A percentile compares a stretch with the other conserved stretches of the same genome.
Conservation (phyloP, 2,113 vertebrate species). For the Cavia aperea region DNA sequence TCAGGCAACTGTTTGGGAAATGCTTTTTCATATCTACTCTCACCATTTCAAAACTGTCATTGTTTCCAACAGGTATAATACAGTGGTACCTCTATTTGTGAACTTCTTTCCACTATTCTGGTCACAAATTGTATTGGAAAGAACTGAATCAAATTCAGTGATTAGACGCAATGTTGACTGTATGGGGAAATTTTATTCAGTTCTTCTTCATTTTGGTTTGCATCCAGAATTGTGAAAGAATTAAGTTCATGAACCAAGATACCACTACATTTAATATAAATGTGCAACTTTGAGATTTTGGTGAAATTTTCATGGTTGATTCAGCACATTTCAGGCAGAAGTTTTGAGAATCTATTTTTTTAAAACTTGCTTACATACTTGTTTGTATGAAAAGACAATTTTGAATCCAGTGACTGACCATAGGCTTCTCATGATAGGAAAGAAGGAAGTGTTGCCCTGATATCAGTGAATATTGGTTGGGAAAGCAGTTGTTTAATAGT, state of each 20-base stretch:
- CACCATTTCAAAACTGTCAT: conserved; percentile 3
- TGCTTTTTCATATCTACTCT: not conserved
- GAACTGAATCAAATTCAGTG: not conserved
- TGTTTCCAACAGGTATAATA: not conserved
- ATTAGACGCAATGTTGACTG: not conserved
- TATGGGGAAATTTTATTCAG: not conserved
- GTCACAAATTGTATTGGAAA: not conserved
- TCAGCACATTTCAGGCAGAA: conserved; percentile 1
- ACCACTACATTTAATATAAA: not conserved
- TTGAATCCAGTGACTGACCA: not conserved
- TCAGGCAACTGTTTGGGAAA: not conserved
- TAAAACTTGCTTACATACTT: not conserved
- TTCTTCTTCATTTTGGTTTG: too few species aligned
- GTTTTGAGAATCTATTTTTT: not conserved
- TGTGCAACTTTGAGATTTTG: not conserved
- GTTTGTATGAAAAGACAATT: not conserved
- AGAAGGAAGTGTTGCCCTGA: not conserved
- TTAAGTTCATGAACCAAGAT: too few species aligned
- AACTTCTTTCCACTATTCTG: not conserved
- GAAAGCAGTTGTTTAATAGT: conserved; percentile 28
- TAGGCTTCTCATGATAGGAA: not conserved
- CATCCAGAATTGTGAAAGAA: too few species aligned
- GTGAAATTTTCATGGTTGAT: not conserved
- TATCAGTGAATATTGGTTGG: not conserved
- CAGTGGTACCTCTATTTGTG: not conserved